Percentiles rank a stretch among this genome's conserved stretches.
Evolutionary conservation across 2,797 vertebrate genomes (phyloP).

Genomic region (Gymnocypris eckloni): DNA sequence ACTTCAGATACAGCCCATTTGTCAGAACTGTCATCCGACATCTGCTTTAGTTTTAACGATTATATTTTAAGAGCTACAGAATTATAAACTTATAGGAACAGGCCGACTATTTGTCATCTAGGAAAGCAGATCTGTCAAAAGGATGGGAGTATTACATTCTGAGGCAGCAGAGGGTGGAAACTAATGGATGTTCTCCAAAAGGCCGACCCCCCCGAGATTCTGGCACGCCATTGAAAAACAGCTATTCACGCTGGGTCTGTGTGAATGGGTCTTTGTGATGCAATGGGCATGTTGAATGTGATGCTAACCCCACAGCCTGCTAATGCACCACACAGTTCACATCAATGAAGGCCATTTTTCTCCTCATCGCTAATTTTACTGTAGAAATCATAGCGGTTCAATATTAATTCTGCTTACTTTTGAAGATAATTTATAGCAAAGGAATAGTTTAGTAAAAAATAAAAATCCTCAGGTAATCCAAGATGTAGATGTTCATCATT

Average conservation of each 20-base stretch:
- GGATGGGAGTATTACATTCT: conserved; percentile 70
- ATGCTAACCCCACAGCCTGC: conserved; percentile 69
- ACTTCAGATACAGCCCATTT: background rate
- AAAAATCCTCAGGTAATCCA: background rate
- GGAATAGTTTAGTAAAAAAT: background rate
- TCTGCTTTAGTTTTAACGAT: conserved; percentile 9
- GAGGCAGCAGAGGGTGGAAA: conserved; percentile 69
- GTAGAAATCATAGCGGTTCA: conserved; percentile 27
- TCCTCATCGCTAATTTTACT: conserved; percentile 2
- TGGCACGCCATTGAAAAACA: conserved; percentile 75
- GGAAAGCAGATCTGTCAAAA: conserved; percentile 64
- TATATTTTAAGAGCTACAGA: conserved; percentile 26
- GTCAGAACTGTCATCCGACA: background rate
- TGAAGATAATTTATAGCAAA: background rate
- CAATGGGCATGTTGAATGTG: conserved; percentile 71
- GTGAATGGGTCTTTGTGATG: conserved; percentile 81
- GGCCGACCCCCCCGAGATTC: conserved; percentile 61
- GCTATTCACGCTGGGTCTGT: conserved; percentile 71
- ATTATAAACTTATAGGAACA: background rate
- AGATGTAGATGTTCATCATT: background rate
- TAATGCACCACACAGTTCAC: conserved; percentile 68
- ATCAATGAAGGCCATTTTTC: conserved; percentile 54
- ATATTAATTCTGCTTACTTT: conserved; percentile 26
- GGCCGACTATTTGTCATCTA: conserved; percentile 6
- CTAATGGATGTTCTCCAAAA: conserved; percentile 71